Evolutionary conservation across 2,797 vertebrate species (phyloP).

Genomic region (Peromyscus melanophrys): DNA sequence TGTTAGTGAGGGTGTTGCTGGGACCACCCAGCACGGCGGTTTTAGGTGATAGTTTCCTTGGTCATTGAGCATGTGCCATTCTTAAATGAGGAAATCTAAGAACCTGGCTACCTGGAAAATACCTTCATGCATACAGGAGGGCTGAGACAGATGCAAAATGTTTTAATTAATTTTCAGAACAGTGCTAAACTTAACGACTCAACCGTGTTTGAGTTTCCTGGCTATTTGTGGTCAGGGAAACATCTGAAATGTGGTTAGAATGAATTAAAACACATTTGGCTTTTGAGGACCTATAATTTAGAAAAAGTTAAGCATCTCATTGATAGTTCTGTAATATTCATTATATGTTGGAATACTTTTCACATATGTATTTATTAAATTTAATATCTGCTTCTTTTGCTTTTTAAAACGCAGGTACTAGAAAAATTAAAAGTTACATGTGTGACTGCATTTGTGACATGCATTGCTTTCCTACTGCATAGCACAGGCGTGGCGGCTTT

Average conservation of each 20-base stretch:
- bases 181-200: not conserved
- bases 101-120: constrained; percentile 18
- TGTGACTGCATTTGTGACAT: not conserved
- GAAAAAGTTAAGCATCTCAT: not conserved
- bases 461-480: not conserved
- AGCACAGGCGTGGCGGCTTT: not conserved
- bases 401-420: not conserved
- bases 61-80: not conserved
- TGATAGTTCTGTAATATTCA: constrained; percentile 10
- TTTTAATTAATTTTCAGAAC: constrained; percentile 9
- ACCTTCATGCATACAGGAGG: not conserved
- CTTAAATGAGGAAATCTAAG: constrained; percentile 5
- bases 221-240: constrained; percentile 20
- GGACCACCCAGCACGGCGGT: not conserved
- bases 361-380: not conserved
- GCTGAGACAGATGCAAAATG: not conserved
- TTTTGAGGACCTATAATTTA: constrained; percentile 1
- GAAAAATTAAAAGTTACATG: constrained; percentile 7
- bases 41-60: not conserved
- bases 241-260: constrained; percentile 11
- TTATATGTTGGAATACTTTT: constrained; percentile 15
- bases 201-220: not conserved
- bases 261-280: not conserved
- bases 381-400: constrained; percentile 33
- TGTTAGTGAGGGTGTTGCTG: not conserved